Evolutionary conservation across 2,888 invertebrate genomes (phyloP), one percentile per base, ranked within the genome.

Genomic region (Eumerus sabulonum): DNA sequence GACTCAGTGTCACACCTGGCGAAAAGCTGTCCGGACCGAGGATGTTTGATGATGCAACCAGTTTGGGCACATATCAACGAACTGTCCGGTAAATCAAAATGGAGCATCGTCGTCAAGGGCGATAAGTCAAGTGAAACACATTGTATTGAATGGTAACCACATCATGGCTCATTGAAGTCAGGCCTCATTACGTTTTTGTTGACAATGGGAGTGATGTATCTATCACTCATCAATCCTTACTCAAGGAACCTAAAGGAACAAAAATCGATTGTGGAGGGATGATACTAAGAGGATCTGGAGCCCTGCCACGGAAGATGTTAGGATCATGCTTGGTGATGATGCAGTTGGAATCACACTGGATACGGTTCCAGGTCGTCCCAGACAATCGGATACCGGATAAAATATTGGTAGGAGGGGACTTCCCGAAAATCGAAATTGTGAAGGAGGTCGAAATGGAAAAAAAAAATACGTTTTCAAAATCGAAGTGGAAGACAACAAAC

Each of bases 401-500:
- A n/a, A n/a, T 40, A 1, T 40, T 40, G n/a, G 11, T 40, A 40
- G 40, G 40, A 40, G 9, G 40, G n/a, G 9, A 40, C 40, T n/a
- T 40, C n/a, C n/a, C 9, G 11, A 40, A 40, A n/a, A 9, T 40
- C 11, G 40, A n/a, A 11, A n/a, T 40, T 40, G 40, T 40, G 40
- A 40, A 40, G 9, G 40, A 40, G 12, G n/a, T 3, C 5, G 40
- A 40, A 40, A 40, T 9, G 40, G n/a, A 40, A 11, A 40, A 9
- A 11, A 40, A n/a, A 40, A 40, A 1, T 3, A 40, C n/a, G 40
- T 40, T n/a, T 40, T 40, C n/a, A 40, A 40, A 40, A n/a, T 40
- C n/a, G n/a, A 40, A 40, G 40, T n/a, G 40, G 40, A 40, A n/a
- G n/a, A n/a, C n/a, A n/a, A 40, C n/a, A 40, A 40, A 40, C 12